Conservation (phyloP, 1,140 invertebrate species). For the Uloborus diversus region DNA sequence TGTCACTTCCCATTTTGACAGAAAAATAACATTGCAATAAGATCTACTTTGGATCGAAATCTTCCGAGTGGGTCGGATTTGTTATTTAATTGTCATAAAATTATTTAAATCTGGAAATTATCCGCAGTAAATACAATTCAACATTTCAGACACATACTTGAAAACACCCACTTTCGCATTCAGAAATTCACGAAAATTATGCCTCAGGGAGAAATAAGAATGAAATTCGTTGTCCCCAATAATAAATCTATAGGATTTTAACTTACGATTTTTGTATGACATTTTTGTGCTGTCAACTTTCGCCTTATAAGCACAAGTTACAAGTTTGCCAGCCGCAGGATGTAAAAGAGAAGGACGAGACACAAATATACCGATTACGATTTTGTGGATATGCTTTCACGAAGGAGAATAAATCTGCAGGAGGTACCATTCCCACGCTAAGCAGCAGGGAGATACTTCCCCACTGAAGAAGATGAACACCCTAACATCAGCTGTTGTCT, state of each 20-base stretch:
- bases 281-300: background rate
- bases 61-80: no score
- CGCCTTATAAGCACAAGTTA: conserved; percentile 22
- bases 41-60: no score
- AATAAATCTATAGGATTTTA: background rate
- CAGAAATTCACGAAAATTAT: background rate
- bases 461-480: no score
- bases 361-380: no score
- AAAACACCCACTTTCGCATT: background rate
- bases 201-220: background rate
- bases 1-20: no score
- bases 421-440: no score
- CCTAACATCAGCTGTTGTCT: no score
- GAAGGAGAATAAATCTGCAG: no score
- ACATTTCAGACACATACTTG: background rate
- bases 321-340: background rate
- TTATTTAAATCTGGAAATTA: background rate
- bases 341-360: background rate
- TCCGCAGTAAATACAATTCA: background rate
- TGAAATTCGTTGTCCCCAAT: background rate
- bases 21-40: no score
- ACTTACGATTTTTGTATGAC: conserved; percentile 26
- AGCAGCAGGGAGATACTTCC: no score
- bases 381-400: no score
- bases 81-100: background rate